Conservation (phyloP, 2,113 vertebrate genomes). For the Hydropotes inermis region DNA sequence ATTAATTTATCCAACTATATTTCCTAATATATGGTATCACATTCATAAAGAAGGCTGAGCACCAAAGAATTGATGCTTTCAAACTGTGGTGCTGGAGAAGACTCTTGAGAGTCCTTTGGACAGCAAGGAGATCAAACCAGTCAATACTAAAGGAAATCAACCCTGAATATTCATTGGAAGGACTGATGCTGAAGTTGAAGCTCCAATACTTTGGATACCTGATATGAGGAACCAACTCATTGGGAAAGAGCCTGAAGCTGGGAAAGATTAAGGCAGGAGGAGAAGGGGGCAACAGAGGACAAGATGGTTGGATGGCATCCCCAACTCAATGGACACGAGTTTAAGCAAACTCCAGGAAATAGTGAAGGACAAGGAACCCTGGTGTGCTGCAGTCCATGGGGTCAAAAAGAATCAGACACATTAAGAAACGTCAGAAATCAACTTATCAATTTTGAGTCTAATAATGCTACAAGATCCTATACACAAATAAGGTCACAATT, state of each 20-base stretch:
- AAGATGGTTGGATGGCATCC: background rate
- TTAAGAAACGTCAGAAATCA: background rate
- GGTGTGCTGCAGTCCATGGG: background rate
- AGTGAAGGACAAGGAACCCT: background rate
- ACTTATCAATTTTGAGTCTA: background rate
- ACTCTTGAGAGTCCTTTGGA: background rate
- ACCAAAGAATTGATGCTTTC: background rate
- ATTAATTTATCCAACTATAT: background rate
- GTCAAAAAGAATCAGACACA: background rate
- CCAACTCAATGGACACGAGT: background rate
- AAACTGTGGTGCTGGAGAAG: background rate
- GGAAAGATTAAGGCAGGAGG: background rate
- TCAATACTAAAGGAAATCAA: background rate
- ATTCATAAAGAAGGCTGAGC: background rate
- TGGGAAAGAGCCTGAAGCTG: background rate
- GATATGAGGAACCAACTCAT: background rate
- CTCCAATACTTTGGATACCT: background rate
- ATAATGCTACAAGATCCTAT: background rate
- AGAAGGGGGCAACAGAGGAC: background rate
- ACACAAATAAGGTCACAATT: background rate
- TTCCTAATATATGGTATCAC: background rate
- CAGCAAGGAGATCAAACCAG: background rate
- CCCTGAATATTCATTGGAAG: background rate
- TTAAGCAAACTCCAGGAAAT: background rate
- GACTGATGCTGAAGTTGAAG: background rate